These are phyloP conservation scores for Eilema griseolum DNA, from an alignment of 2,888 invertebrate species.

Conservation along the genomic window DNA sequence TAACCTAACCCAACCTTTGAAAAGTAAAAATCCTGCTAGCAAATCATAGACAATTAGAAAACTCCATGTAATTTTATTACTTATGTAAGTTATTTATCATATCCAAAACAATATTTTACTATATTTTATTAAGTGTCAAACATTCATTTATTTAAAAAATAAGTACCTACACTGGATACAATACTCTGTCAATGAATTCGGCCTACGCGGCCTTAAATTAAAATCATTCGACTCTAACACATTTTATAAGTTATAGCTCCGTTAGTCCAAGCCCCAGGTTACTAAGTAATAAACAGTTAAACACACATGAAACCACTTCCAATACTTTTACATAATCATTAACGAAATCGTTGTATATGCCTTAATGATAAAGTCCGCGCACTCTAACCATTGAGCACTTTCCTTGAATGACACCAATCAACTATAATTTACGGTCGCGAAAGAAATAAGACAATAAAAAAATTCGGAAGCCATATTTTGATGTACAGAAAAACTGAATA, in stretches of 20 bases:
- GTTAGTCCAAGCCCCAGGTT: constrained; percentile 72
- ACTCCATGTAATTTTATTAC: not conserved
- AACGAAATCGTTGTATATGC: constrained; percentile 72
- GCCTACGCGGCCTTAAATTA: constrained; percentile 35
- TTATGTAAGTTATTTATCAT: not conserved
- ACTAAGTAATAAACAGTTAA: constrained; percentile 80
- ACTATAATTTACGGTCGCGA: constrained; percentile 60
- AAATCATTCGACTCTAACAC: constrained; percentile 58
- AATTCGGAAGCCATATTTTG: constrained; percentile 60
- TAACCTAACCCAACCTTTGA: too few relatives aligned
- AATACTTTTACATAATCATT: constrained; percentile 79
- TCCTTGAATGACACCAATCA: constrained; percentile 61
- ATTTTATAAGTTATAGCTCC: constrained; percentile 65
- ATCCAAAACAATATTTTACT: constrained; percentile 38
- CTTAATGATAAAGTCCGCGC: constrained; percentile 67
- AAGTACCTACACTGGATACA: constrained; percentile 23
- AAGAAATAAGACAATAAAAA: constrained; percentile 56
- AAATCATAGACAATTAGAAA: too few relatives aligned
- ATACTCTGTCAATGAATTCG: constrained; percentile 15
- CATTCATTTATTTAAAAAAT: constrained; percentile 37
- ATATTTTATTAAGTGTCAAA: constrained; percentile 34
- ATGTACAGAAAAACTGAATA: constrained; percentile 45
- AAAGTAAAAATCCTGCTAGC: too few relatives aligned
- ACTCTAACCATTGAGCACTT: constrained; percentile 65
- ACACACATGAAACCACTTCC: constrained; percentile 71